These are phyloP conservation scores for honey bee (Apis mellifera) DNA, from an alignment of 1,140 invertebrate species.

Conservation along the genomic window Amel_HAv3.1 CM009940.2:11493001-11493500, in stretches of 20 bases:
- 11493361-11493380: constrained; percentile 86
- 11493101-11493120: constrained; percentile 72
- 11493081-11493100: constrained; percentile 65
- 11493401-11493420: background rate
- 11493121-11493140: constrained; percentile 76
- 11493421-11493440: constrained; percentile 1
- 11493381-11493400: constrained; percentile 45
- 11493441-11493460: background rate
- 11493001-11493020: constrained; percentile 90
- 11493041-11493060: constrained; percentile 74
- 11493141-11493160: constrained; percentile 80
- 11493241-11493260: constrained; percentile 80
- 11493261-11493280: constrained; percentile 67
- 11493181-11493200: constrained; percentile 75
- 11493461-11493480: constrained; percentile 73
- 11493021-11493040: constrained; percentile 75
- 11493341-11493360: constrained; percentile 92
- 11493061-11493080: constrained; percentile 43
- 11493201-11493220: constrained; percentile 77
- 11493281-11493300: constrained; percentile 82
- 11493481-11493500: constrained; percentile 78
- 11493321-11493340: constrained; percentile 94
- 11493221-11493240: constrained; percentile 78
- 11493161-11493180: constrained; percentile 77
- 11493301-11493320: constrained; percentile 89